Evolutionary conservation across 1,140 invertebrate genomes (phyloP).

Genomic region (Dysdera silvatica): DNA sequence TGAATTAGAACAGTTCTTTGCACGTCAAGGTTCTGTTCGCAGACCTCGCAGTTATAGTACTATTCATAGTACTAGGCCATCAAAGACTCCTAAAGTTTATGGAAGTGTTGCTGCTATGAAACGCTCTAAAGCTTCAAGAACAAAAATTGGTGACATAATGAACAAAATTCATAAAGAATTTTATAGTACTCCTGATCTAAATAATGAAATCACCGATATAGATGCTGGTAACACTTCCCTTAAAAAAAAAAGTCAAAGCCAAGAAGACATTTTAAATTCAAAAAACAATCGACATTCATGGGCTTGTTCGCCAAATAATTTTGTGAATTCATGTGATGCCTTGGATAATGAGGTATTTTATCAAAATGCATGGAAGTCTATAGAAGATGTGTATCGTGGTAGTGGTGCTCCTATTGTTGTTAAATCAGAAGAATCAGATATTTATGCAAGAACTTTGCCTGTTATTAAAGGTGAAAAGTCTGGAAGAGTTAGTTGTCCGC

Average conservation of each 20-base stretch:
- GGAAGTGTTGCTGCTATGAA: slow-evolving; percentile 94
- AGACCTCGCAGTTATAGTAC: slow-evolving; percentile 23
- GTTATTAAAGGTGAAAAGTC: slow-evolving; percentile 34
- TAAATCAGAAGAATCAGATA: slow-evolving; percentile 5
- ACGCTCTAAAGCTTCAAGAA: slow-evolving; percentile 50
- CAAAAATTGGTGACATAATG: slow-evolving; percentile 22
- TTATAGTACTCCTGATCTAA: slow-evolving; percentile 76
- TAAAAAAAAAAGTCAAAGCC: slow-evolving; percentile 39
- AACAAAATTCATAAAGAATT: slow-evolving; percentile 60
- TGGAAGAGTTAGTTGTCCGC: slow-evolving; percentile 50
- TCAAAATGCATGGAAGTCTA: slow-evolving; percentile 26
- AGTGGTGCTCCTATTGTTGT: slow-evolving; percentile 1
- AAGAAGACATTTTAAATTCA: slow-evolving; percentile 40
- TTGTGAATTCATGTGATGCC: slow-evolving; percentile 20
- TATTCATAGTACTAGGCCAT: slow-evolving; percentile 1
- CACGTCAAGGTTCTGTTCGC: slow-evolving; percentile 55
- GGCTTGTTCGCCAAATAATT: slow-evolving; percentile 36
- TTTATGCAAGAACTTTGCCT: slow-evolving; percentile 33
- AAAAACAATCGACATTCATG: slow-evolving; percentile 40
- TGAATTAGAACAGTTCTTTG: slow-evolving; percentile 82
- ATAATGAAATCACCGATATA: slow-evolving; percentile 24
- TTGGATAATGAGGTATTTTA: slow-evolving; percentile 19
- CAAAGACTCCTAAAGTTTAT: slow-evolving; percentile 65
- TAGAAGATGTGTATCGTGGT: slow-evolving; percentile 29
- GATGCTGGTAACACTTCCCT: background rate